Conservation (phyloP, 2,888 invertebrate genomes). For the Chrysolina oricalcia region DNA sequence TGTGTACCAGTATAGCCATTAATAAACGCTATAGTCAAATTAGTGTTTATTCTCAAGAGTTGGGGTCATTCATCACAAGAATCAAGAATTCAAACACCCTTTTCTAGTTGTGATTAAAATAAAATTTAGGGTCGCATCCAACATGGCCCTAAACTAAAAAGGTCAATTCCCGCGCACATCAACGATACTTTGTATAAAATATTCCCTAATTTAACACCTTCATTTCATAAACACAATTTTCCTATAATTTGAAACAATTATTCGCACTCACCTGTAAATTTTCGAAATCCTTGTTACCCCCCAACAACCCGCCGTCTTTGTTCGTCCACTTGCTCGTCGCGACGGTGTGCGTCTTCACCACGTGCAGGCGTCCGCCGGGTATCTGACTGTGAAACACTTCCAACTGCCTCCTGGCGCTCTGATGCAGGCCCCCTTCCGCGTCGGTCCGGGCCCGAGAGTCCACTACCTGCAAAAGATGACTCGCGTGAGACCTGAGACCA, state of each 20-base stretch:
- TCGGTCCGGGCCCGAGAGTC: conserved; percentile 74
- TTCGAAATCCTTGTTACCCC: conserved; percentile 62
- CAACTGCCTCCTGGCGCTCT: conserved; percentile 75
- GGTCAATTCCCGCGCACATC: no score
- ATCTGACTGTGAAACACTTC: conserved; percentile 82
- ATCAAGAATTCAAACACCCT: no score
- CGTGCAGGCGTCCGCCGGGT: conserved; percentile 80
- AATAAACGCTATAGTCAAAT: no score
- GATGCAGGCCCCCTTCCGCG: conserved; percentile 73
- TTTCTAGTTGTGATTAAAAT: no score
- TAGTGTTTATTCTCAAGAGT: no score
- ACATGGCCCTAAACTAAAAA: no score
- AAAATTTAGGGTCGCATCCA: no score
- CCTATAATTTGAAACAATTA: neutral
- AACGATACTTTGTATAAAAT: neutral
- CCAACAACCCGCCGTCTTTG: conserved; percentile 44
- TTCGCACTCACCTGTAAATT: conserved; percentile 66
- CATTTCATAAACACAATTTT: neutral
- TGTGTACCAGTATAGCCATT: no score
- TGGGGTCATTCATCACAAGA: no score
- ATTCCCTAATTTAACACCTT: no score
- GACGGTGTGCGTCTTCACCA: conserved; percentile 78
- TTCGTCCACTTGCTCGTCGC: conserved; percentile 67
- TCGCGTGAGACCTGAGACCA: neutral
- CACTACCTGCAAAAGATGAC: conserved; percentile 70